Percentiles rank a stretch among this genome's conserved stretches.
These are phyloP conservation scores for Anaspis maculata DNA, from an alignment of 2,888 invertebrate species.

Conservation along the genomic window DNA sequence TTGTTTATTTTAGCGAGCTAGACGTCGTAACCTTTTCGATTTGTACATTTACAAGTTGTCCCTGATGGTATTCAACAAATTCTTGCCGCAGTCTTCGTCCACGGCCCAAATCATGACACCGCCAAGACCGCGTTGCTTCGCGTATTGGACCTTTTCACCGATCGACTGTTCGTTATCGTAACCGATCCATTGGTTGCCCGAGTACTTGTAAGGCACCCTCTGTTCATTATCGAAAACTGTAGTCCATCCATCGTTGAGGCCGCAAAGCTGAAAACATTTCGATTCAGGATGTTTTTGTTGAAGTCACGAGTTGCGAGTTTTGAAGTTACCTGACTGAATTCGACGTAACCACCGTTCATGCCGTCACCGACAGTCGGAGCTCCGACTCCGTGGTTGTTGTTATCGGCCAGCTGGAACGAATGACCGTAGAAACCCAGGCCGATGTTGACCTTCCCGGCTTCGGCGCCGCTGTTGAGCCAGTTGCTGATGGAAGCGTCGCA, in stretches of 20 bases:
- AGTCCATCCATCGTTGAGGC: conserved; percentile 14
- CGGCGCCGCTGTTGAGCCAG: conserved; percentile 30
- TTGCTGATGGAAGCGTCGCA: conserved; percentile 17
- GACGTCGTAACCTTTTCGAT: too few relatives aligned
- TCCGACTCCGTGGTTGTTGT: conserved; percentile 42
- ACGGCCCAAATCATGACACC: conserved; percentile 25
- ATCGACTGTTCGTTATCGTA: conserved; percentile 18
- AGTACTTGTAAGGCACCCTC: conserved; percentile 18
- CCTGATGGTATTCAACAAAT: conserved; percentile 17
- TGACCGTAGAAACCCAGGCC: conserved; percentile 65
- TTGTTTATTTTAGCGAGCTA: too few relatives aligned
- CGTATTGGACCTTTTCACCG: conserved; percentile 11
- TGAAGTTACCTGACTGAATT: conserved; percentile 5
- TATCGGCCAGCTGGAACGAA: conserved; percentile 50
- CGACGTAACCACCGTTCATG: conserved; percentile 41
- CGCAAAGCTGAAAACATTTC: conserved; percentile 11
- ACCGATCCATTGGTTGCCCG: conserved; percentile 17
- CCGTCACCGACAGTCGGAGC: conserved; percentile 47
- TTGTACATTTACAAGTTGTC: conserved; percentile 4
- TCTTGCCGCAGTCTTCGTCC: conserved; percentile 20
- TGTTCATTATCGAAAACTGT: conserved; percentile 20
- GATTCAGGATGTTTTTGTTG: not conserved
- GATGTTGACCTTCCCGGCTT: conserved; percentile 53
- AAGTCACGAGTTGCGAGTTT: too few relatives aligned
- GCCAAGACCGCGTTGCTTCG: conserved; percentile 11